Percentiles rank a stretch among this genome's conserved stretches.
Conservation (phyloP, 2,888 invertebrate genomes). For the Meta bourneti region DNA sequence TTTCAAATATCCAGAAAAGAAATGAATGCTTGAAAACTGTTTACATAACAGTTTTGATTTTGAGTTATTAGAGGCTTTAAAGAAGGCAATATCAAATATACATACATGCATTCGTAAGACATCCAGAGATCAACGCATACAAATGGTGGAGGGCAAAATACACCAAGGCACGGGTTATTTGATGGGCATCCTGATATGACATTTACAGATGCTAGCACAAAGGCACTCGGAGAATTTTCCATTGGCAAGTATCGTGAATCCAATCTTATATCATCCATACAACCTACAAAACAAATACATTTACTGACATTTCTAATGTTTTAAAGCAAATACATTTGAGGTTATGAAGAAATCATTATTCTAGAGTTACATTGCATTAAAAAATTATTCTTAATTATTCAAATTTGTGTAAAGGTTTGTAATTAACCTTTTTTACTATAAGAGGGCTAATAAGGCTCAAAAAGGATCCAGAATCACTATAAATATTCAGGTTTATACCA, state of each 20-base stretch:
- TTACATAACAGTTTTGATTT: too few species aligned
- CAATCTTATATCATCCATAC: constrained; percentile 82
- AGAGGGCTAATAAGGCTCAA: too few species aligned
- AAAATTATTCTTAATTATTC: too few species aligned
- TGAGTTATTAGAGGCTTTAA: too few species aligned
- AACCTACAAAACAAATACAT: constrained; percentile 79
- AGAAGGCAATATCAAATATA: neutral
- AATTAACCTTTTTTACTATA: too few species aligned
- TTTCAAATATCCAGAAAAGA: too few species aligned
- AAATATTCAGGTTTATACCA: too few species aligned
- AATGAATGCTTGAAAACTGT: too few species aligned
- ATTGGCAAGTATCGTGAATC: constrained; percentile 81
- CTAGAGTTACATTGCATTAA: too few species aligned
- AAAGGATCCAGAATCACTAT: too few species aligned
- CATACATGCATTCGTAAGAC: constrained; percentile 78
- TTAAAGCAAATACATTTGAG: neutral
- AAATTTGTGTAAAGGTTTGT: too few species aligned
- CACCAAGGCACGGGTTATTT: constrained; percentile 95
- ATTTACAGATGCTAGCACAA: constrained; percentile 93
- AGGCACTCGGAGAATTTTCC: constrained; percentile 77
- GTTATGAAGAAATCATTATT: too few species aligned
- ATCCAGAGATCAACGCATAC: constrained; percentile 84
- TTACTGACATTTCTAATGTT: neutral
- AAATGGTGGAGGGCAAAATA: constrained; percentile 94
- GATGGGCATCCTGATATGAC: constrained; percentile 94